Percentiles rank a stretch among this genome's conserved stretches.
Evolutionary conservation across 2,113 vertebrate genomes (phyloP).

Genomic region (Origma solitaria): DNA sequence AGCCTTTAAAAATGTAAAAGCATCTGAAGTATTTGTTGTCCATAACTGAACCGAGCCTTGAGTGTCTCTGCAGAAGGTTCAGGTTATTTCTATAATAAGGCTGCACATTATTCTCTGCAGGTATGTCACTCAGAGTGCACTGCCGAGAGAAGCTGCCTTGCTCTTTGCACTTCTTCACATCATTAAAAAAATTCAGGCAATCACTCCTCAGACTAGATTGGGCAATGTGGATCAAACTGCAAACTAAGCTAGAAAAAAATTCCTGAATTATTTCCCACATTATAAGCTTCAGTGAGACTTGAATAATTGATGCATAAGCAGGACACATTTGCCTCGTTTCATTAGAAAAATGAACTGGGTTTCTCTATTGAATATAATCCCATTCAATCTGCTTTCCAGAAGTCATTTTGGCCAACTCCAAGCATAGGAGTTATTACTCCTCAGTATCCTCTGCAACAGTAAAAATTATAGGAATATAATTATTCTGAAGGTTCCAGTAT

Average conservation of each 20-base stretch:
- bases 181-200: neutral
- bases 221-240: neutral
- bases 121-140: neutral
- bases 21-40: neutral
- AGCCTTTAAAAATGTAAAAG: neutral
- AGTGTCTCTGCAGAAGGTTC: neutral
- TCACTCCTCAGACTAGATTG: neutral
- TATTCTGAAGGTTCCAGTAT: neutral
- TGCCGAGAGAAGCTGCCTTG: neutral
- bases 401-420: neutral
- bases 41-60: neutral
- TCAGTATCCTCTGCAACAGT: neutral
- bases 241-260: neutral
- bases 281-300: neutral
- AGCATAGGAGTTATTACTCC: neutral
- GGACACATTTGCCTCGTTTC: neutral
- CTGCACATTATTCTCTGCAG: neutral
- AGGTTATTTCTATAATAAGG: neutral
- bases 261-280: neutral
- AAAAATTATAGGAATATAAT: neutral
- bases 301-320: neutral
- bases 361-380: neutral
- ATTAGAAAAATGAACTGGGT: neutral
- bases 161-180: neutral
- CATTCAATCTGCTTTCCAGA: neutral